Evolutionary conservation across 2,797 vertebrate species (phyloP), one percentile per base, ranked within the genome.

Genomic region (Cichlasoma orientale): DNA sequence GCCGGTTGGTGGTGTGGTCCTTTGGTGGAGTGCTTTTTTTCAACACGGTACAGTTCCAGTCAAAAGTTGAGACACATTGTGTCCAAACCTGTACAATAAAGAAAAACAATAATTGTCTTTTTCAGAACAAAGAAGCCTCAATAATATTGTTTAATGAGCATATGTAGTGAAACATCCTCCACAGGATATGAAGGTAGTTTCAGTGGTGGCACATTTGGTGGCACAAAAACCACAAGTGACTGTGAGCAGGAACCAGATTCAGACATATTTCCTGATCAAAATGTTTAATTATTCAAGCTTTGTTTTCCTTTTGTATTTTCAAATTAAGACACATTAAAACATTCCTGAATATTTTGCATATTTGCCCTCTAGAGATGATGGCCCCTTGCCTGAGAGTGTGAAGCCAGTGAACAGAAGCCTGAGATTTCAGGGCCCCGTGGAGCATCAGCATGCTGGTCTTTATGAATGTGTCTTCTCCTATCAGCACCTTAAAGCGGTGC

Each of bases 391-490:
- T 66, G 76, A 90, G 1, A 88, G 78, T 16, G 23, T 95, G 68
- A 72, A 83, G 68, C 71, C 94, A 72, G 54, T 70, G 56, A 82
- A 29, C 36, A 87, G 59, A 31, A 47, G 13, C 80, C 78, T 96
- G 21, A 84, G 41, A 18, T 7, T 95, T 59, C 81, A 74, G 29
- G 93, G 85, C 56, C 82, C 89, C 21, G 55, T 94, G 74, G 78
- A 63, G 44, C 29, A 19, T 52, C 75, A 69, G 19, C 90, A 93
- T 12, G 88, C 83, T 7, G 95, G 95, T 33, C 78, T 90, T 23
- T 95, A 95, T 53, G 57, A 89, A 23, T 96, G 95, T 75, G 72
- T 79, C 14, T 75, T 88, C 59, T 93, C 91, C 16, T 95, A 94
- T 80, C 74, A 82, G 58, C 90, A 77, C 38, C 88, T 94, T 57